A percentile compares a stretch with the other conserved stretches of the same genome.
These are phyloP conservation scores for Volucella inanis DNA, from an alignment of 2,888 invertebrate species.

Conservation along the genomic window DNA sequence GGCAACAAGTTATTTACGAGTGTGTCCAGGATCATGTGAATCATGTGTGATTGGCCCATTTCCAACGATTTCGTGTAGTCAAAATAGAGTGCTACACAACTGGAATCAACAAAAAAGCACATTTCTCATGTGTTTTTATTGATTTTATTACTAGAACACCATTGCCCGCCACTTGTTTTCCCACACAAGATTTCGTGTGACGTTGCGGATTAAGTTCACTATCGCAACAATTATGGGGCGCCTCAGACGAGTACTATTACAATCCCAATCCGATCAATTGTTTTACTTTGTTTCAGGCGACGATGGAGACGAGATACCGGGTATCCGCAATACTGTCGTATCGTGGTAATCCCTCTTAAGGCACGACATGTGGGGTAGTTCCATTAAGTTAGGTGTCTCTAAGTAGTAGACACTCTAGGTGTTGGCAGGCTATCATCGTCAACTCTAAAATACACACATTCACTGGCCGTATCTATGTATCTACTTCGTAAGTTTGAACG, in stretches of 20 bases:
- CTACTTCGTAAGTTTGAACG: too few relatives aligned
- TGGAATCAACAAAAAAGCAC: too few relatives aligned
- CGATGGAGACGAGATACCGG: conserved; percentile 12
- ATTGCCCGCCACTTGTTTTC: conserved; percentile 47
- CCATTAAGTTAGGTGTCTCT: conserved; percentile 29
- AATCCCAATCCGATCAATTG: conserved; percentile 43
- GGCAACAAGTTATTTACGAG: too few relatives aligned
- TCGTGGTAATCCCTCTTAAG: conserved; percentile 38
- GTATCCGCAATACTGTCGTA: conserved; percentile 12
- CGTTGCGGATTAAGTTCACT: conserved; percentile 47
- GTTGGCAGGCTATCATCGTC: conserved; percentile 54
- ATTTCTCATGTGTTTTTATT: background rate
- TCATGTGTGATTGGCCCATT: too few relatives aligned
- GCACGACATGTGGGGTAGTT: conserved; percentile 25
- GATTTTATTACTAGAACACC: background rate
- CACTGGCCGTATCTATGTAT: background rate
- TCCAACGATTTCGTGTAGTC: too few relatives aligned
- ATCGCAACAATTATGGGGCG: conserved; percentile 59
- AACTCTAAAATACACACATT: conserved; percentile 24
- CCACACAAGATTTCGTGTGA: conserved; percentile 26
- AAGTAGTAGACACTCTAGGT: conserved; percentile 32
- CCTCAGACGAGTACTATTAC: conserved; percentile 9
- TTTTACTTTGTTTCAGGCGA: conserved; percentile 29
- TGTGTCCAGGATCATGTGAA: too few relatives aligned
- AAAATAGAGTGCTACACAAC: too few relatives aligned